Evolutionary conservation across 2,113 vertebrate species (phyloP).

Genomic region (Danionella cerebrum): DNA sequence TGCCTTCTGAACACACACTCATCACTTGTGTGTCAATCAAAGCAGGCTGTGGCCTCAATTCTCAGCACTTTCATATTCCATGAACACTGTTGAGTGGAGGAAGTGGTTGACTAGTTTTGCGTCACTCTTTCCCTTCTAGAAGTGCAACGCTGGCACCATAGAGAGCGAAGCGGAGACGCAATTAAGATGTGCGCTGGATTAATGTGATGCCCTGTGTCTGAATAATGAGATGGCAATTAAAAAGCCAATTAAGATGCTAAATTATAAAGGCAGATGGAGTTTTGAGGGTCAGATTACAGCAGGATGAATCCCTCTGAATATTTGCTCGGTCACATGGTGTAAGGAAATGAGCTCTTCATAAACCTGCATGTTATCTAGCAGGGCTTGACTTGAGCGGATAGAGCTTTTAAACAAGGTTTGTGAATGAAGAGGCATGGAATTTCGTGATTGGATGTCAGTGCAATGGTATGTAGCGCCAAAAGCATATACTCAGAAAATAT

Average conservation of each 20-base stretch:
- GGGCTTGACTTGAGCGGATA: background rate
- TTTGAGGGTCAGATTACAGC: slow-evolving; percentile 44
- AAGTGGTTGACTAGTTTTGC: background rate
- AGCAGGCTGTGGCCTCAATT: background rate
- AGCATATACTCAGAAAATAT: no score
- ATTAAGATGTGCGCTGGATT: slow-evolving; percentile 52
- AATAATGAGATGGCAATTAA: slow-evolving; percentile 60
- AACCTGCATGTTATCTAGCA: background rate
- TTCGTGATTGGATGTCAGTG: background rate
- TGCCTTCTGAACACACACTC: no score
- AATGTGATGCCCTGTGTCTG: slow-evolving; percentile 42
- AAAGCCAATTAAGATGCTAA: slow-evolving; percentile 56
- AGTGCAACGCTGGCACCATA: slow-evolving; percentile 3
- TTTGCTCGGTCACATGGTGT: slow-evolving; percentile 9
- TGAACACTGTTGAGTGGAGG: slow-evolving; percentile 1
- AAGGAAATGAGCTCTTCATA: slow-evolving; percentile 13
- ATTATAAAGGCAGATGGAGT: slow-evolving; percentile 46
- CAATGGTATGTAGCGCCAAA: background rate
- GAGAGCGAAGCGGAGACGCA: slow-evolving; percentile 38
- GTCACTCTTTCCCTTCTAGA: slow-evolving; percentile 9
- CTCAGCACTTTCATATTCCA: background rate
- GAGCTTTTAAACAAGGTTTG: background rate
- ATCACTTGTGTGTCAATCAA: background rate
- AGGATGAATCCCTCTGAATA: slow-evolving; percentile 37
- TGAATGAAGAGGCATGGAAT: background rate